Evolutionary conservation across 2,888 invertebrate species (phyloP), one percentile per base, ranked within the genome.

Genomic region (Cryptocephalus primarius): DNA sequence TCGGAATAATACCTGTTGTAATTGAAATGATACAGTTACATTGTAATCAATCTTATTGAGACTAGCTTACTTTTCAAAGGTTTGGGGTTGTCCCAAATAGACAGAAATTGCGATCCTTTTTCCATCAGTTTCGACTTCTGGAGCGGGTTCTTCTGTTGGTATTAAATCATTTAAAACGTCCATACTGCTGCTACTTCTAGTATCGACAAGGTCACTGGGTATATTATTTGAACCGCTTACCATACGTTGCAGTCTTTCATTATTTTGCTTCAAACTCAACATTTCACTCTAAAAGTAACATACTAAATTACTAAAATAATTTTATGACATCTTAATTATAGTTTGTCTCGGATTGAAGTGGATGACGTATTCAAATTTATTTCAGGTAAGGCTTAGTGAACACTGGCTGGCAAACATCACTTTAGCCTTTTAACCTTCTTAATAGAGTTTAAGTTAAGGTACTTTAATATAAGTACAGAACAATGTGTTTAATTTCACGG

Each of bases 201-300:
- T 63, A 33, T 65, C 64, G 31, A 61, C 58, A 32, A 66, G 49
- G 48, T 67, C 66, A 8, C 59, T 57, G 1, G 62, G 65, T 38
- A 64, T 51, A 49, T 58, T 62, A 32, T 59, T 59, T 0, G 60
- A 52, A 1, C 71, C 71, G 36, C 63, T 69, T 8, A 95, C 91
- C 66, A 95, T 73, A 61, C 90, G 79, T 65, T 94, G 94, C 1
- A 96, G 77, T 31, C 95, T 79, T 67, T 95, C 93, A 69, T 97
- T 96, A 72, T 97, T 96, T 62, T 95, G 92, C 68, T 95, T 95
- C 60, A 99, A 74, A 63, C 88, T 91, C 64, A 92, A 76, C 93
- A 97, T 96, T 73, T 99, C 96, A 68, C 84, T 88, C 89, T 90
- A 72, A 43, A 76, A 72, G 56, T 54, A 57, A 56, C 53, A 45